These are phyloP conservation scores for Sinhomidia bicolor DNA, from an alignment of 2,888 invertebrate genomes.

Conservation along the genomic window DNA sequence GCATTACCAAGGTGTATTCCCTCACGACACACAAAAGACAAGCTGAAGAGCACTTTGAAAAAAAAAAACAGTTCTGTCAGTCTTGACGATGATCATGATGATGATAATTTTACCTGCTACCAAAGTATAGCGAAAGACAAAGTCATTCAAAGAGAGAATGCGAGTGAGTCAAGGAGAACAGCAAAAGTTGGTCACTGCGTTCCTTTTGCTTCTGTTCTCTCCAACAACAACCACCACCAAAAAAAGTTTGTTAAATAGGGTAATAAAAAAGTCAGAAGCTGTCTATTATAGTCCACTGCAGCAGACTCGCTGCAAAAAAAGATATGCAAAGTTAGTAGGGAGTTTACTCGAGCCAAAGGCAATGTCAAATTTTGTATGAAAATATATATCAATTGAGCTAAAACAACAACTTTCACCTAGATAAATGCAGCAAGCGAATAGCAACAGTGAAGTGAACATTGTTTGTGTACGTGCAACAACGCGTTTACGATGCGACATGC, in stretches of 20 bases:
- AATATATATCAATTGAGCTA: slow-evolving; percentile 21
- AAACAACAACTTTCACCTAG: slow-evolving; percentile 53
- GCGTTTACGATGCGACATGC: neutral
- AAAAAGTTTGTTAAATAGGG: slow-evolving; percentile 50
- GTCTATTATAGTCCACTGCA: neutral
- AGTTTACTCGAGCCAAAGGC: slow-evolving; percentile 40
- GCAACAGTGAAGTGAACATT: slow-evolving; percentile 19
- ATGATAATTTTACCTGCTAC: slow-evolving; percentile 13
- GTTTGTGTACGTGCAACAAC: neutral
- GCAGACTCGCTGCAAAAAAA: no score
- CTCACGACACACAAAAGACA: slow-evolving; percentile 25
- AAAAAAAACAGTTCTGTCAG: neutral
- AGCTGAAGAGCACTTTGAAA: neutral
- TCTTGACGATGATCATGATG: no score
- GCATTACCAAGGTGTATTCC: slow-evolving; percentile 36
- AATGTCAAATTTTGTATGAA: slow-evolving; percentile 58
- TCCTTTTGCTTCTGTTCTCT: slow-evolving; percentile 35
- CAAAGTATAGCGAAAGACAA: neutral
- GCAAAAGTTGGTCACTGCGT: slow-evolving; percentile 45
- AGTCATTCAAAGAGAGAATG: slow-evolving; percentile 7
- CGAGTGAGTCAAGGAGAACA: slow-evolving; percentile 65
- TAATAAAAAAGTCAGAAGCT: slow-evolving; percentile 58
- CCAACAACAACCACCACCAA: slow-evolving; percentile 1
- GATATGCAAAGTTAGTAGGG: neutral
- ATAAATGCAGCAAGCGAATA: no score